Percentiles rank a stretch among this genome's conserved stretches.
phyloP scores from a whole-genome alignment of 1,140 invertebrate genomes.

The Calycopis cecrops region DNA sequence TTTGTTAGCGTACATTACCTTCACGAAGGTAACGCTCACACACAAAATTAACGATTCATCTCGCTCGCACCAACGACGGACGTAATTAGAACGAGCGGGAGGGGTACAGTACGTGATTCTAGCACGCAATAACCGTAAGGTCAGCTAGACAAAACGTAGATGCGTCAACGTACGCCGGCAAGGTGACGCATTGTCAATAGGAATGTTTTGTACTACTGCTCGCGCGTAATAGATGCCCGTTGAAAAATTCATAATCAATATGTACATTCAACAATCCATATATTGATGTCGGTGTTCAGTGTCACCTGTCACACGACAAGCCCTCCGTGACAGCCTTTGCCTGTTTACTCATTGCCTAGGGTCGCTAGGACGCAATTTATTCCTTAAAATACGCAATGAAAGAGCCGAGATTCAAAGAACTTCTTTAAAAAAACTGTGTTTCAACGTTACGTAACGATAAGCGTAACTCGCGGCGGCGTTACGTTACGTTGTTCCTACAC shows the following conservation, averaged over 20 bases:
- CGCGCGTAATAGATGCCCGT: slow-evolving; percentile 43
- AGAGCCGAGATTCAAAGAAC: no score
- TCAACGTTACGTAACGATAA: no score
- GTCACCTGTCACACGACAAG: no score
- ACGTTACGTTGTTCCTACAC: no score
- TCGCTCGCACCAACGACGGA: slow-evolving; percentile 33
- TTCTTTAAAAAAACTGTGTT: no score
- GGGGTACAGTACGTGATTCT: slow-evolving; percentile 52
- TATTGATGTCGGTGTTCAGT: no score
- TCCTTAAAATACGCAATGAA: no score
- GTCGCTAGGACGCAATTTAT: no score
- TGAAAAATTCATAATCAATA: slow-evolving; percentile 53
- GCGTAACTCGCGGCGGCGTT: no score
- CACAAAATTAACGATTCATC: slow-evolving; percentile 47
- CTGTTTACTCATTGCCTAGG: no score
- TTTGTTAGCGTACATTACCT: slow-evolving; percentile 69
- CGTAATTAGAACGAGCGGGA: slow-evolving; percentile 48
- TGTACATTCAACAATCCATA: no score
- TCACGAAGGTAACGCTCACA: slow-evolving; percentile 60
- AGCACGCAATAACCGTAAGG: slow-evolving; percentile 61
- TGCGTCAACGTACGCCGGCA: slow-evolving; percentile 71
- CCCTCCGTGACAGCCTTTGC: no score
- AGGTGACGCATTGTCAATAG: slow-evolving; percentile 69
- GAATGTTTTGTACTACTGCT: slow-evolving; percentile 65
- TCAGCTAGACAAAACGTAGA: slow-evolving; percentile 68